These are phyloP conservation scores for Cyclargus thomasi DNA, from an alignment of 1,140 invertebrate species.

Conservation along the genomic window DNA sequence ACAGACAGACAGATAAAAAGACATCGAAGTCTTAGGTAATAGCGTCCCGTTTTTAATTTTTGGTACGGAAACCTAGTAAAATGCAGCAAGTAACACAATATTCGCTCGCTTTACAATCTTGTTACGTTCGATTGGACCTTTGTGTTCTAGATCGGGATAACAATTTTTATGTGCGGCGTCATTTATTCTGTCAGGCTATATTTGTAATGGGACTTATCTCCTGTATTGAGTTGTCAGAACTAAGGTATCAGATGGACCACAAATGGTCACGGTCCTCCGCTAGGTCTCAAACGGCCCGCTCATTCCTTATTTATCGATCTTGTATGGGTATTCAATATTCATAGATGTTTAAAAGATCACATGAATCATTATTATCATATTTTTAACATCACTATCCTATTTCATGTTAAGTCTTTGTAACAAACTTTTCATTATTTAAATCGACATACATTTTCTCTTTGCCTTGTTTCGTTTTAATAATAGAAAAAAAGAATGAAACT, in stretches of 20 bases:
- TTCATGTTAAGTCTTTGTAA: no score
- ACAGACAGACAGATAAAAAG: no score
- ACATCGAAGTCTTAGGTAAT: no score
- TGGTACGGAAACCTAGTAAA: no score
- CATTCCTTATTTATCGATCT: constrained; percentile 19
- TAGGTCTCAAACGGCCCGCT: constrained; percentile 33
- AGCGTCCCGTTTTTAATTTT: no score
- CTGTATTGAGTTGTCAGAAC: constrained; percentile 42
- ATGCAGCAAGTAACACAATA: neutral
- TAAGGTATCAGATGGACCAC: constrained; percentile 37
- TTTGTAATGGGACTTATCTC: constrained; percentile 40
- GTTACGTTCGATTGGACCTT: constrained; percentile 40
- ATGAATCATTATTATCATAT: neutral
- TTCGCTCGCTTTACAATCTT: constrained; percentile 45
- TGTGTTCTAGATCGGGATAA: constrained; percentile 37
- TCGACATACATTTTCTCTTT: neutral
- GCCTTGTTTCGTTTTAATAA: neutral
- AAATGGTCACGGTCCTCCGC: constrained; percentile 33
- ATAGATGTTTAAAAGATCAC: neutral
- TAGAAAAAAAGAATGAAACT: neutral
- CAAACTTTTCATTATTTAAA: no score
- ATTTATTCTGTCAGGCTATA: constrained; percentile 40
- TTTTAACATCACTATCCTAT: no score
- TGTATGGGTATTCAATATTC: constrained; percentile 6
- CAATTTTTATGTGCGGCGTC: constrained; percentile 44